These are phyloP conservation scores for Phalacrocorax pelagicus DNA, from an alignment of 2,113 vertebrate genomes.

Conservation along the genomic window DNA sequence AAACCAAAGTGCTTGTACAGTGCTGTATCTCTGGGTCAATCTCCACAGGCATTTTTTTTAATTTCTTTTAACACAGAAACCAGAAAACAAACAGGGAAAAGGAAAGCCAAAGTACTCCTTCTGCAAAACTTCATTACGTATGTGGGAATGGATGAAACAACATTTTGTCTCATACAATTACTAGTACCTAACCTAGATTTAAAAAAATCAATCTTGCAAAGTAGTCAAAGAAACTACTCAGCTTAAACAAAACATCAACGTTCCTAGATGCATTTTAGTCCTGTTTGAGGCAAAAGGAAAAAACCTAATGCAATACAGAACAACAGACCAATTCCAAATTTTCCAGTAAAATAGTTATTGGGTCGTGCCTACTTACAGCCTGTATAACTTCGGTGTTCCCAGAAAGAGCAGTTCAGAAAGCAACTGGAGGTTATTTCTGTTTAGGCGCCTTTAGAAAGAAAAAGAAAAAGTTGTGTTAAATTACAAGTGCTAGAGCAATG, in stretches of 20 bases:
- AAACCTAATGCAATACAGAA: neutral
- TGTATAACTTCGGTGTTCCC: conserved; percentile 92
- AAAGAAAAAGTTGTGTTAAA: conserved; percentile 54
- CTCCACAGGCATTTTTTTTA: neutral
- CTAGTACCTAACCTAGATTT: neutral
- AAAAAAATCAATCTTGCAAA: neutral
- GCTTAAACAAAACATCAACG: neutral
- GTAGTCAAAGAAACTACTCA: neutral
- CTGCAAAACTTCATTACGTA: neutral
- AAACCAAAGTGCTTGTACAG: neutral
- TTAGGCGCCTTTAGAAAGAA: conserved; percentile 89
- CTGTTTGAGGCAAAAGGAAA: neutral
- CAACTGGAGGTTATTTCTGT: conserved; percentile 96
- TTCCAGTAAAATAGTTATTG: neutral
- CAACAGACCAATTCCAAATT: neutral
- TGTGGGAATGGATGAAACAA: neutral
- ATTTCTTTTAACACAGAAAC: neutral
- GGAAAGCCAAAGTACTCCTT: neutral
- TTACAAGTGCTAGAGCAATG: conserved; percentile 43
- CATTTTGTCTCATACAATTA: neutral
- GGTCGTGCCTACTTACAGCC: conserved; percentile 87
- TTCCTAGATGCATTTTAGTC: neutral
- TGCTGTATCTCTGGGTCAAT: neutral
- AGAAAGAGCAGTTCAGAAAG: conserved; percentile 97
- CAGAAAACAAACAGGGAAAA: neutral